Base-by-base conservation (phyloP, 2,113 vertebrate genomes). In the Tragelaphus imberbis region DNA sequence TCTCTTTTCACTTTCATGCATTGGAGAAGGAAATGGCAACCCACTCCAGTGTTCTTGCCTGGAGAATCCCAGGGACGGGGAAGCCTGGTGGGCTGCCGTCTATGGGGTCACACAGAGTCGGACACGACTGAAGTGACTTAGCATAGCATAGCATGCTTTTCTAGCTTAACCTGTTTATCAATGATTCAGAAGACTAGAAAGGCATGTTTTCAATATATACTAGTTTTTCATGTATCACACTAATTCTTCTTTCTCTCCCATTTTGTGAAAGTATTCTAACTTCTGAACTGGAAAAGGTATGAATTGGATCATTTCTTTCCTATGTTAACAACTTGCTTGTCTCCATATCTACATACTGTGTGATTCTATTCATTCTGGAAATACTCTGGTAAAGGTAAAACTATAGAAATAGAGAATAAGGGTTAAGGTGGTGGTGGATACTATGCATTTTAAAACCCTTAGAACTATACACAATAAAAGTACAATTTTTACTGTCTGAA, bases 251-350 rank as follows among this genome's bases (percentile, higher is more conserved):
- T 90, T 53, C 23, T 33, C 10, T 82, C 40, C 33, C 40, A 33
- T 49, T 81, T 94, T 75, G 68, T 88, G 36, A 90, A 85, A 91
- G 56, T 12, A 33, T 86, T 65, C 51, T 21, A n/a, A 71, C 27
- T 47, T 87, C 71, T 97, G 84, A 88, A 81, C 25, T 92, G 90
- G 55, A 90, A 92, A 97, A 92, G 13, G 55, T 61, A 51, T 11
- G 44, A 25, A 94, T 56, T 53, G 6, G 19, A 21, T 21, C 44
- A 3, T 86, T 81, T 91, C 30, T 88, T 95, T 87, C 68, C 58
- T 19, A 1, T 16, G 23, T 95, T 96, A 88, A 81, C 85, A 92
- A 77, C 9, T 55, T 90, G 12, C 56, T 36, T 82, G 11, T 68
- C 28, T 88, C 40, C 19, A 21, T 30, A 88, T 56, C 33, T 89